phyloP scores from a whole-genome alignment of 2,113 vertebrate species.

The Amphilophus citrinellus region DNA sequence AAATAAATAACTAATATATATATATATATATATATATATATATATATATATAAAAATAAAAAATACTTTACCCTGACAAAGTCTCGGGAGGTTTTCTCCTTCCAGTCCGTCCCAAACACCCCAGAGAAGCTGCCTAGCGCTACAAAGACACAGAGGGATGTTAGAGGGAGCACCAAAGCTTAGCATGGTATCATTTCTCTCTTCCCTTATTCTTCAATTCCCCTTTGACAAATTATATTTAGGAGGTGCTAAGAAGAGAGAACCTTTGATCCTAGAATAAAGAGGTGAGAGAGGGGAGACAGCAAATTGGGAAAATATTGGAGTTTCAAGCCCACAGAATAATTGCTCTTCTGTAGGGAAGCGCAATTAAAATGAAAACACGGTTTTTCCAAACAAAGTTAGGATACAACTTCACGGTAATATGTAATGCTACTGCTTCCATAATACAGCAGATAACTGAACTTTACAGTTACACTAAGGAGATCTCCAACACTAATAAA shows the following conservation, averaged over 20 bases:
- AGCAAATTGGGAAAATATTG: not conserved
- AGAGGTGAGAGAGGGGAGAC: not conserved
- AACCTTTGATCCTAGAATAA: conserved; percentile 19
- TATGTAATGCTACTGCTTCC: no score
- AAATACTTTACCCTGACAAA: conserved; percentile 91
- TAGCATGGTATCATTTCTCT: not conserved
- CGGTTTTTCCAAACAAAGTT: not conserved
- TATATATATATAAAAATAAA: no score
- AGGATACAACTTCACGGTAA: not conserved
- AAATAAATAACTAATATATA: no score
- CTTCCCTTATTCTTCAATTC: not conserved
- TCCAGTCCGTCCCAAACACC: conserved; percentile 98
- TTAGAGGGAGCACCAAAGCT: conserved; percentile 18
- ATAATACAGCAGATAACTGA: no score
- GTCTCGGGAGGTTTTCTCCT: conserved; percentile 98
- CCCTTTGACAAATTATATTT: conserved; percentile 7
- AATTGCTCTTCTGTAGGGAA: not conserved
- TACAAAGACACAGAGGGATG: conserved; percentile 72
- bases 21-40: no score
- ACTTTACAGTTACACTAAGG: no score
- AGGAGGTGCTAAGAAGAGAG: not conserved
- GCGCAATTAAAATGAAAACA: not conserved
- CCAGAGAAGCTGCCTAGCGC: conserved; percentile 97
- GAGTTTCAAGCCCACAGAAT: not conserved
- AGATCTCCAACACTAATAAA: no score